phyloP scores from a whole-genome alignment of 2,888 invertebrate species.

The Cataglyphis altisquamis region DNA sequence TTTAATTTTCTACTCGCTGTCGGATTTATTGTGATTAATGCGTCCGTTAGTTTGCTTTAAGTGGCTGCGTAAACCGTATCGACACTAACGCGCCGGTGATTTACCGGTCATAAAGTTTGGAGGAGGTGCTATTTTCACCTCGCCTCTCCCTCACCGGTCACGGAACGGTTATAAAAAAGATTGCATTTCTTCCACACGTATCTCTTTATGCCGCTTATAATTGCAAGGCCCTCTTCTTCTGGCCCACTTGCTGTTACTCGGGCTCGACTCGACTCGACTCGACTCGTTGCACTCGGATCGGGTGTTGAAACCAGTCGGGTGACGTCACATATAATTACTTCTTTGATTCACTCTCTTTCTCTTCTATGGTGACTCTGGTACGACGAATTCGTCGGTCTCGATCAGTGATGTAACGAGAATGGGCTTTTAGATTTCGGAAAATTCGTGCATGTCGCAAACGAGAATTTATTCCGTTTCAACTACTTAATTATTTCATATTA shows the following conservation, averaged over 20 bases:
- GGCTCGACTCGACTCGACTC: slow-evolving; percentile 62
- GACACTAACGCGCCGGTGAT: slow-evolving; percentile 67
- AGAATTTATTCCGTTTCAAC: too few relatives aligned
- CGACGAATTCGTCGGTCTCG: slow-evolving; percentile 41
- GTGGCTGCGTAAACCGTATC: slow-evolving; percentile 54
- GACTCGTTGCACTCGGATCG: slow-evolving; percentile 70
- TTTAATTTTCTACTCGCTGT: slow-evolving; percentile 72
- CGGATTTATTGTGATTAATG: slow-evolving; percentile 65
- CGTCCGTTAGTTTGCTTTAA: slow-evolving; percentile 50
- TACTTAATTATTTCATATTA: neutral
- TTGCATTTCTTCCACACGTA: slow-evolving; percentile 54
- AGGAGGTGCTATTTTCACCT: slow-evolving; percentile 63
- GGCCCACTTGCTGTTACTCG: slow-evolving; percentile 76
- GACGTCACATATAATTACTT: slow-evolving; percentile 84
- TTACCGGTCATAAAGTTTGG: slow-evolving; percentile 73
- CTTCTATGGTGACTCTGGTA: slow-evolving; percentile 32
- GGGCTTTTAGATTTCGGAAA: neutral
- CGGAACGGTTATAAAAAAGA: slow-evolving; percentile 29
- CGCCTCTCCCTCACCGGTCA: slow-evolving; percentile 55
- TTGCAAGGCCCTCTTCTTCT: slow-evolving; percentile 59
- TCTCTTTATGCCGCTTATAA: slow-evolving; percentile 15
- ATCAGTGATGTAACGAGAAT: slow-evolving; percentile 37
- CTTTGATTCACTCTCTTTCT: slow-evolving; percentile 77
- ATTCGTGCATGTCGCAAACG: neutral
- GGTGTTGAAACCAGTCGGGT: slow-evolving; percentile 79